These are phyloP conservation scores for Struthio camelus DNA, from an alignment of 2,113 vertebrate species.

Conservation along the genomic window DNA sequence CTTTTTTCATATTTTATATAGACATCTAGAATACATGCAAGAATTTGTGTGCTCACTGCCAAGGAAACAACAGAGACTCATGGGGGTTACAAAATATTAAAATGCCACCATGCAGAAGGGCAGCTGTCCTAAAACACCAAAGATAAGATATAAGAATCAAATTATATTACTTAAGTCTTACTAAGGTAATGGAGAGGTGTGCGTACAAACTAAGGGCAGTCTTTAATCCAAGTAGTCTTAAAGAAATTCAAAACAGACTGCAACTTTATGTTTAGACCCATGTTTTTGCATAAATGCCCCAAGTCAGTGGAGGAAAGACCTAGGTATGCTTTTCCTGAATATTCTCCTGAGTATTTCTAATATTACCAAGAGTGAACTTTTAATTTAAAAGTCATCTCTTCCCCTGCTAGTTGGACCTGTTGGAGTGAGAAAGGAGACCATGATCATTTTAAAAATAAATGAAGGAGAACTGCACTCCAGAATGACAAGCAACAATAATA, in stretches of 20 bases:
- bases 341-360: neutral
- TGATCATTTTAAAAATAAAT: neutral
- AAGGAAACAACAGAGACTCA: neutral
- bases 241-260: neutral
- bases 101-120: neutral
- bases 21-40: neutral
- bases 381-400: neutral
- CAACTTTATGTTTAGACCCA: neutral
- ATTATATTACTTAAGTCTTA: neutral
- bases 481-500: neutral
- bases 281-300: neutral
- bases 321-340: neutral
- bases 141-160: neutral
- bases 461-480: neutral
- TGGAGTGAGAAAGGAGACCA: neutral
- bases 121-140: neutral
- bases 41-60: neutral
- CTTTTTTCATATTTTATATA: neutral
- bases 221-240: neutral
- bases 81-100: neutral
- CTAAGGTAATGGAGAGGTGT: neutral
- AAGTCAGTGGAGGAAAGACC: neutral
- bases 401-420: neutral
- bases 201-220: neutral
- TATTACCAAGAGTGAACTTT: neutral